These are phyloP conservation scores for Ceratosolen solmsi DNA, from an alignment of 1,140 invertebrate genomes.

Conservation along the genomic window DNA sequence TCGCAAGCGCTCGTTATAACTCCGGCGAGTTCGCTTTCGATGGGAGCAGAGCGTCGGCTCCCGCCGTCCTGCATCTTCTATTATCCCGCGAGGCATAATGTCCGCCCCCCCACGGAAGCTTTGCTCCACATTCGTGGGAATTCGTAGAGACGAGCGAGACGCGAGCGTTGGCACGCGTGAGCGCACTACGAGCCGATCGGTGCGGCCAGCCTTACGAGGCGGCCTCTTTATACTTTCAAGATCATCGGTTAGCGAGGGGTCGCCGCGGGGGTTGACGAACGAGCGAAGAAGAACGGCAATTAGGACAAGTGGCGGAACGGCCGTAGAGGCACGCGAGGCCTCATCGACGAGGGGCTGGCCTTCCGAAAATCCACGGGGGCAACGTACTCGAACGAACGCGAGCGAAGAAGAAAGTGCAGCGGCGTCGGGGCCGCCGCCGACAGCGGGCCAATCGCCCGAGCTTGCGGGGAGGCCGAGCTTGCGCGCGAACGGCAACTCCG, in stretches of 20 bases:
- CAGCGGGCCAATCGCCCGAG: constrained; percentile 11
- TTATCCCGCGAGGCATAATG: constrained; percentile 57
- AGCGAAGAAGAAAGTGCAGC: constrained; percentile 20
- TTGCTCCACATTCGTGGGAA: no score
- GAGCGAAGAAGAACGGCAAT: background rate
- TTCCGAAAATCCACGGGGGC: background rate
- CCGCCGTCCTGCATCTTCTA: constrained; percentile 71
- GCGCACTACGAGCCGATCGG: no score
- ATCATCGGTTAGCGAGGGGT: background rate
- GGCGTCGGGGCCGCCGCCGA: background rate
- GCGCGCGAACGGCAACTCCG: background rate
- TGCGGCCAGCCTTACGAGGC: background rate
- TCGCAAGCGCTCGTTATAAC: no score
- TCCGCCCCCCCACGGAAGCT: no score
- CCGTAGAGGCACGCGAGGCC: background rate
- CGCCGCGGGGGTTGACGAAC: background rate
- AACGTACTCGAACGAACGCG: constrained; percentile 15
- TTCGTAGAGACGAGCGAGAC: background rate
- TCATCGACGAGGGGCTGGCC: no score
- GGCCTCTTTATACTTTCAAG: background rate
- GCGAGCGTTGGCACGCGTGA: background rate
- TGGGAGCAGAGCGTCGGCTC: no score
- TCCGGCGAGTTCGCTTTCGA: no score
- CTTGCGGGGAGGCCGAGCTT: background rate
- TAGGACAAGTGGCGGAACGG: constrained; percentile 26